A percentile compares a stretch with the other conserved stretches of the same genome.
phyloP scores from a whole-genome alignment of 2,888 invertebrate genomes.

The Pollenia labialis region DNA sequence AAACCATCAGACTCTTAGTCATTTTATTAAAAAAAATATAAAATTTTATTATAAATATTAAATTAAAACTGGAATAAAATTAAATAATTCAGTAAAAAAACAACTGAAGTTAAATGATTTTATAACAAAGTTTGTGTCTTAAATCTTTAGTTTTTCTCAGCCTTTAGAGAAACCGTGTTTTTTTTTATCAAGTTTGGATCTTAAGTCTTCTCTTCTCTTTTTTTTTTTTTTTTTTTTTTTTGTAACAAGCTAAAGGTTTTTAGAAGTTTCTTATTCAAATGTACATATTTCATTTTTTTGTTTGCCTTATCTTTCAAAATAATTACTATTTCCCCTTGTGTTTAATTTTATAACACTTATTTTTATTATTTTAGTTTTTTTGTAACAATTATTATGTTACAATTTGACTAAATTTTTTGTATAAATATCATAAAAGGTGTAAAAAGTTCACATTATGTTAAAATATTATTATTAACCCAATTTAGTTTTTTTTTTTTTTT shows the following conservation, averaged over 20 bases:
- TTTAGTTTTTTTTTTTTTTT: slow-evolving; percentile 39
- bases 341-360: no score
- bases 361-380: no score
- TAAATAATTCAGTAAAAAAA: neutral
- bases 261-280: neutral
- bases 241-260: neutral
- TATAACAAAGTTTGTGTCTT: slow-evolving; percentile 46
- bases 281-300: neutral
- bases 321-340: slow-evolving; percentile 2
- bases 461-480: slow-evolving; percentile 70
- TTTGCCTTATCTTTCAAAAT: slow-evolving; percentile 1
- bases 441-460: slow-evolving; percentile 58
- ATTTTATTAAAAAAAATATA: slow-evolving; percentile 45
- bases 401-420: slow-evolving; percentile 14
- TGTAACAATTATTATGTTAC: slow-evolving; percentile 23
- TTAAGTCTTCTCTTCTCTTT: neutral
- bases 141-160: slow-evolving; percentile 57
- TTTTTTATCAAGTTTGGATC: slow-evolving; percentile 13
- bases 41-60: slow-evolving; percentile 36
- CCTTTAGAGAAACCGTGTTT: neutral
- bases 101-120: neutral
- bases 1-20: slow-evolving; percentile 63
- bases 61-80: slow-evolving; percentile 35
- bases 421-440: slow-evolving; percentile 30
- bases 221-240: neutral